A percentile compares a stretch with the other conserved stretches of the same genome.
These are phyloP conservation scores for Xestia ashworthii DNA, from an alignment of 2,888 invertebrate genomes.

Conservation along the genomic window DNA sequence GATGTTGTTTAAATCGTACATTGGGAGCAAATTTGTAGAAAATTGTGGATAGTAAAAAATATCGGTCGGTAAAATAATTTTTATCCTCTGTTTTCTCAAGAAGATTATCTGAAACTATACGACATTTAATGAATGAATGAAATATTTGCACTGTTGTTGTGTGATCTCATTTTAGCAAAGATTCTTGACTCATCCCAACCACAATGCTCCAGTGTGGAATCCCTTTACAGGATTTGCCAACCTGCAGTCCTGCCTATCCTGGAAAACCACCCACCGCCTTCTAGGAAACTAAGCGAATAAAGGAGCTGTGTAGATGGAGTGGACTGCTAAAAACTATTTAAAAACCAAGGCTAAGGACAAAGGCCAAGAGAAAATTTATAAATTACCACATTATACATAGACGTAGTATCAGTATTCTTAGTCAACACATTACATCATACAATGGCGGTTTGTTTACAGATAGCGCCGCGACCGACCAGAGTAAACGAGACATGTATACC, in stretches of 20 bases:
- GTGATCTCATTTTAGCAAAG: not conserved
- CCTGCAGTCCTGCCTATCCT: not conserved
- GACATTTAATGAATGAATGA: not conserved
- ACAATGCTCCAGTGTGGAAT: not conserved
- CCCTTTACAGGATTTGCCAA: not conserved
- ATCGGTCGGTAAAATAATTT: not conserved
- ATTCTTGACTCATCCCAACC: not conserved
- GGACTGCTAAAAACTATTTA: not conserved
- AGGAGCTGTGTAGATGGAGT: not conserved
- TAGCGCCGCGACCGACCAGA: constrained; percentile 17
- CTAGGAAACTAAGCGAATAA: not conserved
- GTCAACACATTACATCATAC: constrained; percentile 55
- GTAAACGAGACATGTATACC: constrained; percentile 47
- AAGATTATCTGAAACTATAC: not conserved
- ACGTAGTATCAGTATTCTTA: constrained; percentile 32
- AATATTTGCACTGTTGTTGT: not conserved
- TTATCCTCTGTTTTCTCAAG: not conserved
- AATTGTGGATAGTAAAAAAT: not conserved
- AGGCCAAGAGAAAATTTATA: not conserved
- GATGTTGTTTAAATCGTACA: constrained; percentile 13
- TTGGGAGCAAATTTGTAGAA: not conserved
- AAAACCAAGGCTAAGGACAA: constrained; percentile 6
- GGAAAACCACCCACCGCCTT: not conserved
- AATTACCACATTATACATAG: constrained; percentile 20
- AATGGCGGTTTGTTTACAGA: constrained; percentile 54